Base-by-base conservation (phyloP, 2,888 invertebrate species). In the Xestobium rufovillosum region DNA sequence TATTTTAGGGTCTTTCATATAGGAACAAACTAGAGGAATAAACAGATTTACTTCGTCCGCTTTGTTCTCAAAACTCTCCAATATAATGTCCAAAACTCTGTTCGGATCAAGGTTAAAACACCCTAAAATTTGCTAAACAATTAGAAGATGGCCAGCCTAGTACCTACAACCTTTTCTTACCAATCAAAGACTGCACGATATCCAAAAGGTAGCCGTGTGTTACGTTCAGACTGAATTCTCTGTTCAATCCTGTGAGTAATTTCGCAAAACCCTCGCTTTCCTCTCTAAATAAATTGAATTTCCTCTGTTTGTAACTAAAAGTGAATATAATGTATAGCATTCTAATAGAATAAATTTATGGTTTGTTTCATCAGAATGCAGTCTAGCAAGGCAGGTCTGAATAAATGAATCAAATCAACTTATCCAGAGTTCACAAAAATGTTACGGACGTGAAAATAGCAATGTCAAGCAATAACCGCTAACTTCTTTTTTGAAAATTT, bases 201-300 rank as follows among this genome's bases (percentile, higher is more conserved):
- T 92, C 86, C 56, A 95, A 72, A 49, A 86, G 74, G 46, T 75
- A 73, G 54, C 75, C 75, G 50, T 81, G 76, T 44, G 77, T 76
- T 36, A 73, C 72, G 47, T 74, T 63, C 56, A 75, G 75, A 38
- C 72, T 73, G 47, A 78, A 72, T 54, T 87, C 84, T 65, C 90
- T 89, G 72, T 89, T 90, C 41, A 98, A 69, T 71, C 96, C 96
- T 11, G 90, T 84, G 39, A 95, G 81, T 29, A 97, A 71, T 66
- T 99, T 99, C 2, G 97, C 87, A 70, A 94, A 99, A 3, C 98
- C 98, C 72, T 99, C 98, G 68, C 89, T 94, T 70, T 99, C 98
- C 70, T 99, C 98, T 36, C 98, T 78, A 60, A 97, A 86, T 54
- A 99, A 73, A 71, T 99, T 99, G 66, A 96, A 99, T 60, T 99